phyloP scores from a whole-genome alignment of 1,140 invertebrate species.

The Achatina immaculata region DNA sequence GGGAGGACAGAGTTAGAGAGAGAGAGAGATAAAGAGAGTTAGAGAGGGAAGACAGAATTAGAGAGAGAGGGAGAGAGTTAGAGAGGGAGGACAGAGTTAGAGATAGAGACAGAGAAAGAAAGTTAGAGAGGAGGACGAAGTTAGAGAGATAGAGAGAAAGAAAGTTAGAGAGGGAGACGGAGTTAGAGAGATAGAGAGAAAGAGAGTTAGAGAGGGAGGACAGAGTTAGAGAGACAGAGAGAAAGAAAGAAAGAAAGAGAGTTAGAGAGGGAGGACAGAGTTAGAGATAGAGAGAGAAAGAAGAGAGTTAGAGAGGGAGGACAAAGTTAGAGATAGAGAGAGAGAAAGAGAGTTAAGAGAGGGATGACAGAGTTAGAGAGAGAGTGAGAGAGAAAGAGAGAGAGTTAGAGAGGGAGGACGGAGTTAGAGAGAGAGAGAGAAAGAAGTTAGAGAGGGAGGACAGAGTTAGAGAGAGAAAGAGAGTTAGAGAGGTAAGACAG shows the following conservation, averaged over 20 bases:
- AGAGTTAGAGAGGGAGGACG: not conserved
- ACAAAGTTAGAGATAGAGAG: too few relatives aligned
- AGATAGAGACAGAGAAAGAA: not conserved
- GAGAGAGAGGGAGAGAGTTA: slow-evolving; percentile 22
- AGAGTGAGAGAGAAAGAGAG: slow-evolving; percentile 4
- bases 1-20: not conserved
- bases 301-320: too few relatives aligned
- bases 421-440: slow-evolving; percentile 20
- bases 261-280: too few relatives aligned
- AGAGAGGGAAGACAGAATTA: not conserved
- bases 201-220: too few relatives aligned
- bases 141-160: too few relatives aligned
- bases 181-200: too few relatives aligned
- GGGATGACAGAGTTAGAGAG: not conserved
- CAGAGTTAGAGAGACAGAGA: too few relatives aligned
- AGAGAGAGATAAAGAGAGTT: slow-evolving; percentile 17
- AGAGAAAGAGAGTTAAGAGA: not conserved
- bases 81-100: slow-evolving; percentile 12
- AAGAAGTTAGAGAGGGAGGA: not conserved
- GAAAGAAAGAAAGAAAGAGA: too few relatives aligned
- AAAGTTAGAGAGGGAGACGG: too few relatives aligned
- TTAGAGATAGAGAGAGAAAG: too few relatives aligned
- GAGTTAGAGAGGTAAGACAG: not conserved
- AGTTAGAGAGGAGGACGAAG: slow-evolving; percentile 15
- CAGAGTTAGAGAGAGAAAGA: not conserved